Conservation (phyloP, 2,113 vertebrate species). For the western clawed frog (Xenopus tropicalis) region DNA sequence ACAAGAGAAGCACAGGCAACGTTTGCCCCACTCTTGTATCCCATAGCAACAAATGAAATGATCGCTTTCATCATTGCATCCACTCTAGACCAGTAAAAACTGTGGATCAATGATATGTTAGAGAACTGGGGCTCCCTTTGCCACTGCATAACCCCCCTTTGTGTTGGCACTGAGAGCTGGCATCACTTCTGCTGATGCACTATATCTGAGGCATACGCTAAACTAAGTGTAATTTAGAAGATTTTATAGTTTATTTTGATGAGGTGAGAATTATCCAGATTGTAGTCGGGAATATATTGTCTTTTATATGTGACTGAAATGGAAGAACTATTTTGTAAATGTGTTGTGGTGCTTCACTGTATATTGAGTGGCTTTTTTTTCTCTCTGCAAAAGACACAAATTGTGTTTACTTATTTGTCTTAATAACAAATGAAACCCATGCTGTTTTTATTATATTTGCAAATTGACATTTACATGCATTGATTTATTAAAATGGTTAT, state of each 20-base stretch:
- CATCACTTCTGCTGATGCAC: slow-evolving; percentile 77
- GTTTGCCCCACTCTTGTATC: too few species aligned
- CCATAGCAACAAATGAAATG: too few species aligned
- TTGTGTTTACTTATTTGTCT: slow-evolving; percentile 80
- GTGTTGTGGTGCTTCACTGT: slow-evolving; percentile 75
- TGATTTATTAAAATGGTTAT: slow-evolving; percentile 82
- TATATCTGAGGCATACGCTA: slow-evolving; percentile 67
- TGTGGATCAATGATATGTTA: too few species aligned
- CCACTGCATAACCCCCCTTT: slow-evolving; percentile 38
- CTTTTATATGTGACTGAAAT: slow-evolving; percentile 58
- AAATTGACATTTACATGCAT: slow-evolving; percentile 81
- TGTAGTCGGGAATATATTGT: slow-evolving; percentile 60
- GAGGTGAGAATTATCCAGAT: slow-evolving; percentile 61
- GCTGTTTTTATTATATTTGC: slow-evolving; percentile 76
- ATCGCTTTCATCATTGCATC: too few species aligned
- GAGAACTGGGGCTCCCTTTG: too few species aligned
- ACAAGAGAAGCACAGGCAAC: too few species aligned
- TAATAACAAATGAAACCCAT: slow-evolving; percentile 63
- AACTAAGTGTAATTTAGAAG: slow-evolving; percentile 74
- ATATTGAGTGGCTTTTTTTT: slow-evolving; percentile 62
- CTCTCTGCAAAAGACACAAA: slow-evolving; percentile 56
- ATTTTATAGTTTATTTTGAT: slow-evolving; percentile 78
- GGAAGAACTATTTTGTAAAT: slow-evolving; percentile 68
- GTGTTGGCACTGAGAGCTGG: slow-evolving; percentile 78
- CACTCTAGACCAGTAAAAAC: too few species aligned